Conservation (phyloP, 2,888 invertebrate species). For the Hirtodrosophila cameraria region DNA sequence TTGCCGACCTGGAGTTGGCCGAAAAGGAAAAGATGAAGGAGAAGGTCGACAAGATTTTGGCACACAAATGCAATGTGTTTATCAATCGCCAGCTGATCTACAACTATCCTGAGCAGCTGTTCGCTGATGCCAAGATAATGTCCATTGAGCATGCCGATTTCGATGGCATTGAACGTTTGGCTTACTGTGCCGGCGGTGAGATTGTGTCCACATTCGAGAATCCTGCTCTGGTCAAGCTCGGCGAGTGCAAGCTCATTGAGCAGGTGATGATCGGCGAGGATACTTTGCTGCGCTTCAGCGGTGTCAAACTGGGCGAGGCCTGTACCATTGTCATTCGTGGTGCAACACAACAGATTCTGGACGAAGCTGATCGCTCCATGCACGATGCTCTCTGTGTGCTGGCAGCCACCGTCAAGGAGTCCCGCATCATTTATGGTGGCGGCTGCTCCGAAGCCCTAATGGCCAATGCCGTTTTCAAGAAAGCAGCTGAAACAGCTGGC, state of each 20-base stretch:
- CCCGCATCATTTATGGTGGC: conserved; percentile 95
- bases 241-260: conserved; percentile 97
- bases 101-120: conserved; percentile 99
- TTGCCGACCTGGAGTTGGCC: conserved; percentile 98
- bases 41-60: conserved; percentile 97
- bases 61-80: conserved; percentile 98
- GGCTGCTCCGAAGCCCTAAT: conserved; percentile 98
- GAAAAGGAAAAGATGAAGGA: conserved; percentile 99
- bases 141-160: conserved; percentile 99
- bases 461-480: conserved; percentile 95
- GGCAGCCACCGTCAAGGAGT: conserved; percentile 96
- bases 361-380: conserved; percentile 98
- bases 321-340: conserved; percentile 98
- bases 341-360: conserved; percentile 98
- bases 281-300: conserved; percentile 95
- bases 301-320: conserved; percentile 97
- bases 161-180: conserved; percentile 98
- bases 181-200: conserved; percentile 98
- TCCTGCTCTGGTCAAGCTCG: conserved; percentile 95
- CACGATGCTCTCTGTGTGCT: conserved; percentile 99
- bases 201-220: conserved; percentile 99
- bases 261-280: conserved; percentile 99
- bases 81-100: conserved; percentile 99
- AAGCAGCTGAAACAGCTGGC: conserved; percentile 94
- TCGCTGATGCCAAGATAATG: conserved; percentile 99